Base-by-base conservation (phyloP, 2,797 vertebrate genomes). In the Sus cebifrons region DNA sequence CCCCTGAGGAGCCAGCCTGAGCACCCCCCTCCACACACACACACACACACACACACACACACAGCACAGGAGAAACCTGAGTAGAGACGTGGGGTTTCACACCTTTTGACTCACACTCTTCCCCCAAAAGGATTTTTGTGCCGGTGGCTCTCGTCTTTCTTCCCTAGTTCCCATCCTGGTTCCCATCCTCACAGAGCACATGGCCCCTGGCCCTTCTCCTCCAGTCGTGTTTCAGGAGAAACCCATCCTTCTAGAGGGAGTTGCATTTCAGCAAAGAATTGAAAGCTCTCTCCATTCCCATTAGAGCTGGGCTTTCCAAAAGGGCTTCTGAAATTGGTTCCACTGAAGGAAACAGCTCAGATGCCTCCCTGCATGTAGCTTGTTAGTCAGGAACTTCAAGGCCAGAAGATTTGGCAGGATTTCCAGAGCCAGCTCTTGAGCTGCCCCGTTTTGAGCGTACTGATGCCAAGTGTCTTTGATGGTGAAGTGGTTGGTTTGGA, bases 341-440 rank as follows among this genome's bases (percentile, higher is more conserved):
- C 60, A 8, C 89, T 21, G 89, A 94, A 82, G 89, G 62, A 87
- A 91, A 94, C 74, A 91, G 86, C 94, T 96, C 94, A 60, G 78
- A 82, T 65, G 81, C 86, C 93, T 86, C 70, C 91, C 49, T 73
- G 29, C 88, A 54, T 86, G 86, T 95, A 64, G 95, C 95, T 95
- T 79, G 95, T 96, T 97, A 95, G 95, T 93, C 4, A 1, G 95
- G 93, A 97, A 94, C 96, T 94, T 94, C 92, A 92, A 97, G 97
- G 96, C 97, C 95, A 86, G 77, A 88, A 93, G 91, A 96, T 93
- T 88, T 96, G 97, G 97, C 97, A 97, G 93, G 87, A 92, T 94
- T 84, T 85, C 75, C 74, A 94, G 94, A 91, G 93, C 70, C 7
- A 8, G 71, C 91, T 92, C 95, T 94, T 95, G 75, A 94, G 94